Evolutionary conservation across 2,888 invertebrate species (phyloP), one percentile per base, ranked within the genome.

Genomic region (Hydriomena furcata): DNA sequence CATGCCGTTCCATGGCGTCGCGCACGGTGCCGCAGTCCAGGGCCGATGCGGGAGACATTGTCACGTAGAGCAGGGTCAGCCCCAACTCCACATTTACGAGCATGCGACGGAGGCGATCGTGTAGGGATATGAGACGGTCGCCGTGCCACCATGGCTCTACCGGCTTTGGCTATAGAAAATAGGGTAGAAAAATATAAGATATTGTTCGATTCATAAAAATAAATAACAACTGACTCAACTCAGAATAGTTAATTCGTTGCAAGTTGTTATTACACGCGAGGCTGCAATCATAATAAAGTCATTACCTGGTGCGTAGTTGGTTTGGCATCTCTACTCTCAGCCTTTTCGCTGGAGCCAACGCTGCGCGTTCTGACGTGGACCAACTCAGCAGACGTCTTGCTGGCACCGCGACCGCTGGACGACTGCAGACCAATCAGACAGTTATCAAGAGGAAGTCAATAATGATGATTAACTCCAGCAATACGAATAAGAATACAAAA

Each of bases 61-160:
- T 92, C 60, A 93, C 88, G 71, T 94, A 94, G 54, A 94, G 81
- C 17, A 91, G 84, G 61, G 92, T 87, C 62, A 92, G 86, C 0
- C 92, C 92, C 21, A 94, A 66, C 59, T 92, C 92, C 7, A 93
- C 91, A 41, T 65, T 69, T 1, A 85, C 40, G 17, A 84, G 60
- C 63, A 79, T 63, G 2, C 61, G 60, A 5, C 75, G 73, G 27
- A 88, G 58, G 0, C 86, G 82, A 7, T 63, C 55, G 67, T 88
- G 71, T 1, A 83, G 21, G 0, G 41, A 11, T n/a, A 77, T 34
- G 25, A 84, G 43, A 0, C 55, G 55, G 2, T 73, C 76, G 8
- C 69, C 70, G 10, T 53, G 60, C 69, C 72, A 73, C 67, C 72
- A 70, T 1, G 36, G 17, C 0, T 58, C 41, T 2, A 7, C 34